Evolutionary conservation across 2,113 vertebrate genomes (phyloP), one percentile per base, ranked within the genome.

Genomic region (Amphiprion percula): DNA sequence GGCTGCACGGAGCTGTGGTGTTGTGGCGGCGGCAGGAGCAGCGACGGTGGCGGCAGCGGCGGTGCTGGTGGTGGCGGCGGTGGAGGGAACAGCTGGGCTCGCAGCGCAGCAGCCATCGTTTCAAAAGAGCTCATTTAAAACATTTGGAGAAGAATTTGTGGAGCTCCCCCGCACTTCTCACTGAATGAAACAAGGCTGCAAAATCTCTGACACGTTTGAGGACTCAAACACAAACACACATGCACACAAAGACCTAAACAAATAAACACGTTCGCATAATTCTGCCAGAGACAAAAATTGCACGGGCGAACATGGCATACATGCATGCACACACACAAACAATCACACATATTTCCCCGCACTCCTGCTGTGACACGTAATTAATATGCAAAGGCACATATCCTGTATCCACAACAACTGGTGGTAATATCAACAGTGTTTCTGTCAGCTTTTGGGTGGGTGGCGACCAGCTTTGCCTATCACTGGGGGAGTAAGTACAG

Each of bases 161-260:
- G 79, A 87, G 88, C 92, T 80, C 92, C 92, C 86, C 89, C 91
- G 83, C 92, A 91, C 79, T 85, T 90, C 84, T 89, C 87, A 71
- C 86, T 92, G 90, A 94, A 92, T 92, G 87, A 94, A 93, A 90
- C 76, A 77, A 82, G 90, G 86, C 83, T 83, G 76, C 71, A 80
- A 88, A 87, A 82, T 89, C 85, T 88, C 86, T 87, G 87, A 89
- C 88, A 92, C 86, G 79, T 89, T 87, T 10, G 59, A 86, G 70
- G 82, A 68, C 69, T 85, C 63, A 2, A 85, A 92, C 86, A 85
- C 85, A 89, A 85, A 85, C 86, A 89, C 74, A 78, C 79, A 60
- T 37, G 24, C 68, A 79, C 87, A 90, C 81, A 80, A 84, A 80
- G 67, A 80, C 75, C 80, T 64, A 87, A 88, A 92, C 89, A 90